Evolutionary conservation across 2,113 vertebrate genomes (phyloP), one percentile per base, ranked within the genome.

Genomic region (Epinephelus lanceolatus): DNA sequence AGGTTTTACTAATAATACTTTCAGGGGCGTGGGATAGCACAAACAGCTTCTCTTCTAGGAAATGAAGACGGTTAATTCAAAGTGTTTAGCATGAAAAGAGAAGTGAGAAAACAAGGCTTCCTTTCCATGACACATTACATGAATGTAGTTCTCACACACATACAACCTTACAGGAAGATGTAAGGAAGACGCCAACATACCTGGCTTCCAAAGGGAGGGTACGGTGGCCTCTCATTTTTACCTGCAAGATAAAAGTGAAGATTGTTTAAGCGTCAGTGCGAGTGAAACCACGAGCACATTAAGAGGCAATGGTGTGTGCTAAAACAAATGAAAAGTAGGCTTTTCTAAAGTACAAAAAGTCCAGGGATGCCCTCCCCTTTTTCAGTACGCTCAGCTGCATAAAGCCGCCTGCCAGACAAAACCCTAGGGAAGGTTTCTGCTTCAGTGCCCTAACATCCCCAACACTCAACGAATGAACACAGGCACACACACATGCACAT

Each of bases 141-240:
- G 10, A 81, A 67, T 49, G 61, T 30, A 60, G 12, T 15, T 60
- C 30, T 53, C 37, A 23, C 6, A n/a, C 4, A 37, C 15, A 42
- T 55, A 25, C 4, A 61, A 49, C 63, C 6, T 45, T 30, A n/a
- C 17, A 6, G 78, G 17, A 5, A 63, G 25, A 61, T 69, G 23
- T 21, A 21, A 56, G 37, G 19, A 42, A 70, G 33, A 1, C n/a
- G 3, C 15, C 47, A 1, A 86, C 95, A 93, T 11, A 97, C 72
- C 67, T 99, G 98, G 90, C 96, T 96, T 88, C 95, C 96, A 5
- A 99, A 99, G 0, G 97, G 88, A 69, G 96, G 85, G 73, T 98
- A 99, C 0, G 96, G 67, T 30, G 95, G 92, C 82, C 98, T 96
- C 89, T 99, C 98, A 5, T 94, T 87, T 95, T 99, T 99, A 93